Base-by-base conservation (phyloP, 2,888 invertebrate species). In the Geotrupes spiniger region DNA sequence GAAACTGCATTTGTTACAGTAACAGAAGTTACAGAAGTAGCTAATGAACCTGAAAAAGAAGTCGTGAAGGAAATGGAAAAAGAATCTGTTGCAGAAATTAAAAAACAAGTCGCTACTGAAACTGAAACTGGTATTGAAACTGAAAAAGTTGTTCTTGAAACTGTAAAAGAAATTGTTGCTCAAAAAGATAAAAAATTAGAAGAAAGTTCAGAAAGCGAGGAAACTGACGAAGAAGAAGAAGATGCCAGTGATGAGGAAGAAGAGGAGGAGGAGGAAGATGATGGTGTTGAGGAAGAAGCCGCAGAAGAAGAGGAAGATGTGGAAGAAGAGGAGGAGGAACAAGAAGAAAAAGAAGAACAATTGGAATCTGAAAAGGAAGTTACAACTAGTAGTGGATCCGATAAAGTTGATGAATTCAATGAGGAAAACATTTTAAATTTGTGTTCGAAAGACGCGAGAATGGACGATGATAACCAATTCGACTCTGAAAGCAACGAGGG, bases 1-100 rank as follows among this genome's bases (percentile, higher is more conserved):
- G 61, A 64, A 46, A 39, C 37, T 9, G 45, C 31, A 27, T 17
- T 25, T 25, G 45, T 5, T 10, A 6, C 46, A 42, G 49, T 37
- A 27, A 40, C 42, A 38, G 52, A 54, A 40, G 33, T 36, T 36
- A 16, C 29, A 14, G 5, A 41, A 40, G 59, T 28, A 16, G 46
- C 21, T n/a, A 59, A n/a, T n/a, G n/a, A n/a, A n/a, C n/a, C n/a
- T n/a, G n/a, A n/a, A n/a, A n/a, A n/a, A n/a, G n/a, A n/a, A n/a
- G n/a, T n/a, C n/a, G n/a, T n/a, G n/a, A n/a, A n/a, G n/a, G n/a
- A n/a, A n/a, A n/a, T n/a, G n/a, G n/a, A n/a, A n/a, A n/a, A 63
- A 11, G 67, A 70, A 47, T 69, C 69, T 36, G 66, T 69, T 39
- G 65, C 63, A 41, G 66, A 70, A 50, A n/a, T n/a, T n/a, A n/a